Evolutionary conservation across 2,797 vertebrate species (phyloP).

Genomic region (Melanotaenia nigrans): DNA sequence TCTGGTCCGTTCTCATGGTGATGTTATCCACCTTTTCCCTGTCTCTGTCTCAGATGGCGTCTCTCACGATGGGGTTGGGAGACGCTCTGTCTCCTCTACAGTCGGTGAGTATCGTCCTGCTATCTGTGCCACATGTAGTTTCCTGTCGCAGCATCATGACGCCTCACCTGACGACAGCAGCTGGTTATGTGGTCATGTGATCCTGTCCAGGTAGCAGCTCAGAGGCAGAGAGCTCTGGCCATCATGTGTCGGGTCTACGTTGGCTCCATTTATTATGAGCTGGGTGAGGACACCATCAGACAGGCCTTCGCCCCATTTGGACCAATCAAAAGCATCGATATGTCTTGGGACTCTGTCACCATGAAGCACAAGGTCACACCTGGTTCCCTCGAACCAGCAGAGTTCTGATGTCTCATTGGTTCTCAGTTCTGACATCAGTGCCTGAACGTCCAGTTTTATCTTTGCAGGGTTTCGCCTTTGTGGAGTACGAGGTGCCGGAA

Average conservation of each 20-base stretch:
- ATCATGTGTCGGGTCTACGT: constrained; percentile 97
- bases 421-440: background rate
- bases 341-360: constrained; percentile 97
- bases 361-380: constrained; percentile 90
- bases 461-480: constrained; percentile 92
- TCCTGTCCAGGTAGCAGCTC: constrained; percentile 90
- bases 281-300: constrained; percentile 94
- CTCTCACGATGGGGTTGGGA: constrained; percentile 94
- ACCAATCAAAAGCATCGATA: constrained; percentile 97
- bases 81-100: constrained; percentile 95
- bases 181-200: no score
- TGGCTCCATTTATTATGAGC: constrained; percentile 95
- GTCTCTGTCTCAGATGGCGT: constrained; percentile 89
- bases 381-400: no score
- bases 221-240: constrained; percentile 93
- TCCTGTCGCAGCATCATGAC: no score
- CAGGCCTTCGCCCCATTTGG: constrained; percentile 96
- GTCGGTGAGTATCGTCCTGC: constrained; percentile 85
- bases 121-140: no score
- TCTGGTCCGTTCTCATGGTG: no score
- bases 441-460: background rate
- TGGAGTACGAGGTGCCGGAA: constrained; percentile 93
- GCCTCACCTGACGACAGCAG: no score
- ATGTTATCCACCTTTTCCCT: no score
- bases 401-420: background rate